Evolutionary conservation across 2,888 invertebrate species (phyloP), one percentile per base, ranked within the genome.

Genomic region (Oxystoma pomonae): DNA sequence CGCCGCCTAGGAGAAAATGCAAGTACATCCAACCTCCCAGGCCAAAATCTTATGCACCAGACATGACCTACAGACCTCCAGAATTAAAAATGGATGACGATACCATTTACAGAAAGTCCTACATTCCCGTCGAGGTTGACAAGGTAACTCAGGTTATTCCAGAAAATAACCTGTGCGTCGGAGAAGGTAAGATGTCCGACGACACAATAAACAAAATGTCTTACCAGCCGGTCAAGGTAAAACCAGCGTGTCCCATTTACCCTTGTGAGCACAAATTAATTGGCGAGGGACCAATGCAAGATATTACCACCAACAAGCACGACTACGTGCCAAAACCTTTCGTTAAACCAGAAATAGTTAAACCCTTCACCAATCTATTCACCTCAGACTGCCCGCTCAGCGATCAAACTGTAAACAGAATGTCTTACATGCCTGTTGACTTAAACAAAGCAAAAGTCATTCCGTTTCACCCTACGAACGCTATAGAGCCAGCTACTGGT

Each of bases 261-360:
- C 88, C 88, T 1, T 85, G 85, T 63, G 83, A 85, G 77, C 86
- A 86, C 76, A 86, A 86, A 75, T 81, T 86, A 72, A 81, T 84
- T 72, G 86, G 87, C 0, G 84, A 85, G 68, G 84, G 84, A 18
- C 89, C 90, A n/a, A 87, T 90, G 83, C 87, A 89, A 78, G 86
- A 86, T 67, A 79, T 87, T 65, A 91, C 91, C 1, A 90, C 90
- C 0, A 86, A 89, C 69, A 88, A 89, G 52, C 89, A 89, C 75
- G 90, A 90, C 80, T 91, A 82, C 73, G 87, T 87, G 22, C 84
- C 86, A 0, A 89, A 88, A 72, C 86, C 86, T 0, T 81, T 81
- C 65, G 82, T 81, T 0, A 76, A 82, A 59, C 76, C 83, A 0
- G 80, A 80, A 59, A 81, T 83, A 0, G 75, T 83, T 0, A 68